These are phyloP conservation scores for Diarsia rubi DNA, from an alignment of 2,888 invertebrate genomes.

Conservation along the genomic window DNA sequence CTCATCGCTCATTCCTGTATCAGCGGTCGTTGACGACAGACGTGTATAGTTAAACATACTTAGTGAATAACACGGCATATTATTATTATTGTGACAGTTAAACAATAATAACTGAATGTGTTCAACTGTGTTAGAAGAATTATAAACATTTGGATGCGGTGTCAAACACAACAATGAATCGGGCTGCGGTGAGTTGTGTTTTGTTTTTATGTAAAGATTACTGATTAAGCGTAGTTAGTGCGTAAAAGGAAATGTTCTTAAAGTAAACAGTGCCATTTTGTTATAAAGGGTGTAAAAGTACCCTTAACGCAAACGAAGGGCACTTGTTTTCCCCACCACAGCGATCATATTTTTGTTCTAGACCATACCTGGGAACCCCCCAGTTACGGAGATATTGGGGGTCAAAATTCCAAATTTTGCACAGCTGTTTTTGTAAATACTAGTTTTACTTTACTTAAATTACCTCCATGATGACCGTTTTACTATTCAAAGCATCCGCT, in stretches of 20 bases:
- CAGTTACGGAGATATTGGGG: too few relatives aligned
- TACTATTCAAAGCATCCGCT: too few relatives aligned
- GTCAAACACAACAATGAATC: slow-evolving; percentile 49
- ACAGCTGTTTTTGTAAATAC: too few relatives aligned
- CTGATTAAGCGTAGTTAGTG: neutral
- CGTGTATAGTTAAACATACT: slow-evolving; percentile 35
- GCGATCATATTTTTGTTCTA: too few relatives aligned
- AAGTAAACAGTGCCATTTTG: neutral
- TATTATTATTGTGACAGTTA: slow-evolving; percentile 35
- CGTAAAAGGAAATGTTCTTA: neutral
- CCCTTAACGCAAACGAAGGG: too few relatives aligned
- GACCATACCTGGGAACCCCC: too few relatives aligned
- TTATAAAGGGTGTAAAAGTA: too few relatives aligned
- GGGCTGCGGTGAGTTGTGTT: slow-evolving; percentile 48
- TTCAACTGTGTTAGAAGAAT: slow-evolving; percentile 27
- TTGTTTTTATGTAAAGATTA: neutral
- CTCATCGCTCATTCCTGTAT: slow-evolving; percentile 50
- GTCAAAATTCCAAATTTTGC: too few relatives aligned
- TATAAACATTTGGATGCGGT: slow-evolving; percentile 40
- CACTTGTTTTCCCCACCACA: too few relatives aligned
- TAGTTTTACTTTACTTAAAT: too few relatives aligned
- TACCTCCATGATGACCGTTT: too few relatives aligned
- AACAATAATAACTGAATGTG: slow-evolving; percentile 54
- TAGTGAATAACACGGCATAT: slow-evolving; percentile 42
- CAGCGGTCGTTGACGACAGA: slow-evolving; percentile 29